A percentile compares a stretch with the other conserved stretches of the same genome.
These are phyloP conservation scores for Chironomus riparius DNA, from an alignment of 2,888 invertebrate genomes.

Conservation along the genomic window DNA sequence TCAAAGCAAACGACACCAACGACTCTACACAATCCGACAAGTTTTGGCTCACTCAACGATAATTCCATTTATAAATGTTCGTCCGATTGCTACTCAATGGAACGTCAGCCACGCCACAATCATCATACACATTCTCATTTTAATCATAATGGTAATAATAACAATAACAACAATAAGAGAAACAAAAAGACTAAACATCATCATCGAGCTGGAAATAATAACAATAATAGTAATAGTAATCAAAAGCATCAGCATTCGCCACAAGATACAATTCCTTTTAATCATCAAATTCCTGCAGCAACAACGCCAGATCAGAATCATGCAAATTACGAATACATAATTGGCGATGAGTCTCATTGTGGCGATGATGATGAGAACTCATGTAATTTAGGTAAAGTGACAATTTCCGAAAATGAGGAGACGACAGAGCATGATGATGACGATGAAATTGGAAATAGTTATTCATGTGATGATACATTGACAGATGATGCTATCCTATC, in stretches of 20 bases:
- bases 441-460: constrained; percentile 14
- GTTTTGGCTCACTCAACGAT: constrained; percentile 17
- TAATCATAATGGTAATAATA: background rate
- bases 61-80: constrained; percentile 18
- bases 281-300: background rate
- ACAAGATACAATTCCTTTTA: background rate
- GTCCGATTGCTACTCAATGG: constrained; percentile 22
- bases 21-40: constrained; percentile 8
- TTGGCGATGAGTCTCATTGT: constrained; percentile 3
- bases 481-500: constrained; percentile 17
- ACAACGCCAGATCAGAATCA: constrained; percentile 10
- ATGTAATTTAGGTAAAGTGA: constrained; percentile 12
- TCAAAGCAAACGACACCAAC: constrained; percentile 34
- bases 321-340: constrained; percentile 21
- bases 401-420: constrained; percentile 22
- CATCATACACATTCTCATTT: constrained; percentile 14
- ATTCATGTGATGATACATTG: constrained; percentile 18
- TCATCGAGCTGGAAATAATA: background rate
- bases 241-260: constrained; percentile 5
- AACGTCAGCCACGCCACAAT: constrained; percentile 19
- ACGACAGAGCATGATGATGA: constrained; percentile 16
- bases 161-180: constrained; percentile 15
- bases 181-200: constrained; percentile 20
- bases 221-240: background rate
- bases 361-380: constrained; percentile 22